Conservation (phyloP, 2,113 vertebrate genomes). For the Ptyas mucosa region DNA sequence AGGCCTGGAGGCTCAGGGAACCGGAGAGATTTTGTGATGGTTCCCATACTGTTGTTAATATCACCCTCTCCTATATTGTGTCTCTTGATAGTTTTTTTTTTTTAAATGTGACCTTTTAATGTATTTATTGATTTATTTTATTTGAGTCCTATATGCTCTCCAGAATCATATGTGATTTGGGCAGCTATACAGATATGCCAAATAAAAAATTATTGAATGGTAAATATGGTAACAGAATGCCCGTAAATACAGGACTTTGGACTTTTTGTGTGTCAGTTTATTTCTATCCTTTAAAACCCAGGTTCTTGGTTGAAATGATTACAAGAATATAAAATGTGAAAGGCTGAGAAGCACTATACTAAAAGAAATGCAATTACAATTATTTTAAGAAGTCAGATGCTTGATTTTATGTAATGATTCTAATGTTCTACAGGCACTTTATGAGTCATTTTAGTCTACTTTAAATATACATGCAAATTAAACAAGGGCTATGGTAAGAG, state of each 20-base stretch:
- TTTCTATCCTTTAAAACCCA: background rate
- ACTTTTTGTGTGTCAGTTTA: background rate
- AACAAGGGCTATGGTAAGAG: background rate
- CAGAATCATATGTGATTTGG: background rate
- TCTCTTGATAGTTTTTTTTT: background rate
- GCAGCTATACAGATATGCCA: background rate
- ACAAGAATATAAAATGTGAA: background rate
- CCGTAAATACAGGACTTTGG: background rate
- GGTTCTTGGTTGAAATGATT: background rate
- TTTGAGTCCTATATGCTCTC: background rate
- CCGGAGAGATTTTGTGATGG: background rate
- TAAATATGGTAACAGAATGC: background rate
- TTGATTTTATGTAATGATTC: background rate
- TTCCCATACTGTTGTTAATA: background rate
- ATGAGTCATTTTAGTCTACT: background rate
- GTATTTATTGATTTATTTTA: background rate
- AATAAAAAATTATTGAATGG: background rate
- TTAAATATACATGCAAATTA: background rate
- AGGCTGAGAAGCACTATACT: background rate
- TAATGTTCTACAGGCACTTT: background rate
- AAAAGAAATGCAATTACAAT: background rate
- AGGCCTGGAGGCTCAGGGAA: background rate
- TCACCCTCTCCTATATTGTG: background rate
- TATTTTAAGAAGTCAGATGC: background rate
- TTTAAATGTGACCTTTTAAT: background rate